These are phyloP conservation scores for Hassar affinis DNA, from an alignment of 2,113 vertebrate genomes.

Conservation along the genomic window DNA sequence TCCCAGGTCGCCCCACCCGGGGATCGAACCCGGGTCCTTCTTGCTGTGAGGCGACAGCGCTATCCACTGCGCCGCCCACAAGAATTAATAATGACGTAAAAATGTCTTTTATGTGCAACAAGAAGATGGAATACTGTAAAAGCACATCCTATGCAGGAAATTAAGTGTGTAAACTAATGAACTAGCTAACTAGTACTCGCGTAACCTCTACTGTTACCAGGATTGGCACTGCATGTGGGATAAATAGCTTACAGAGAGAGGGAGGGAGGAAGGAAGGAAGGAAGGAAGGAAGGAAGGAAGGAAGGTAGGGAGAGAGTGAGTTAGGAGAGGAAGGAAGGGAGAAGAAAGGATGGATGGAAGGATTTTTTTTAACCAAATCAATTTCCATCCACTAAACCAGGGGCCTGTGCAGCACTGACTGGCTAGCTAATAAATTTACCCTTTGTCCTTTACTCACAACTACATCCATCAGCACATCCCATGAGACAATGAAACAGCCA, in stretches of 20 bases:
- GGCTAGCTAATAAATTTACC: too few relatives aligned
- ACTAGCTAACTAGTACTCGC: not conserved
- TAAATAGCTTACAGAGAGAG: not conserved
- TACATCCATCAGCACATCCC: constrained; percentile 58
- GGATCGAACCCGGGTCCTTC: too few relatives aligned
- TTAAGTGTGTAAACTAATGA: not conserved
- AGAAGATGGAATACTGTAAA: not conserved
- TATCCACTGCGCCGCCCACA: too few relatives aligned
- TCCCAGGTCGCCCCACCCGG: too few relatives aligned
- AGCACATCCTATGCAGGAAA: not conserved
- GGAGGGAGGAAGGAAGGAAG: not conserved
- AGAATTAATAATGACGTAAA: not conserved
- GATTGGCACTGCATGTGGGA: not conserved
- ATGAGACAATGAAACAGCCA: constrained; percentile 68
- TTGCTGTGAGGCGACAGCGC: too few relatives aligned
- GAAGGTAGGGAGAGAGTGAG: too few relatives aligned
- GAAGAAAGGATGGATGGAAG: not conserved
- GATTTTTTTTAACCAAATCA: not conserved
- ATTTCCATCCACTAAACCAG: not conserved
- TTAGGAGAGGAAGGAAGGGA: too few relatives aligned
- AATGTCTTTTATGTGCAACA: not conserved
- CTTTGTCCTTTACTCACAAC: constrained; percentile 45
- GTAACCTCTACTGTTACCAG: not conserved
- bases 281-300: too few relatives aligned
- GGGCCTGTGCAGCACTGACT: not conserved